phyloP scores from a whole-genome alignment of 2,797 vertebrate genomes.

The Cossypha polioptera region DNA sequence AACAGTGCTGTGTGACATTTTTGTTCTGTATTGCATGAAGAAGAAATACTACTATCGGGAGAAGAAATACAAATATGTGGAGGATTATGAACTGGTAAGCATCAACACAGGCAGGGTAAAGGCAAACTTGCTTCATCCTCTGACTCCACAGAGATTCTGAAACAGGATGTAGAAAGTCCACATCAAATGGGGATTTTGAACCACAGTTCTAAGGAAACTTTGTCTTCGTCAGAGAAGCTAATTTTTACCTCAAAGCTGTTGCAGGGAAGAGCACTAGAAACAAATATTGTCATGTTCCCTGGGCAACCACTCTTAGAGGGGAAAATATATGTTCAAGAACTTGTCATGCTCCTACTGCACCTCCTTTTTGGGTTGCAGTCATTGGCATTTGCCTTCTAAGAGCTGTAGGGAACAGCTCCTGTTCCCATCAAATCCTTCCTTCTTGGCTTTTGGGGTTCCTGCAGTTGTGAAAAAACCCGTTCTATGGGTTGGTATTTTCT shows the following conservation, averaged over 20 bases:
- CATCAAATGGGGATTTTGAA: neutral
- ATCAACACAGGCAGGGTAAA: neutral
- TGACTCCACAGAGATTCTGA: neutral
- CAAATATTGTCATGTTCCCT: conserved; percentile 28
- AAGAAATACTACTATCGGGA: conserved; percentile 81
- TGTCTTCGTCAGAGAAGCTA: neutral
- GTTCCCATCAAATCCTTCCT: neutral
- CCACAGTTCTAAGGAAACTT: neutral
- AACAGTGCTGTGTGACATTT: conserved; percentile 80
- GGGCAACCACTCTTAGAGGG: conserved; percentile 11
- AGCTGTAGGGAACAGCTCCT: neutral
- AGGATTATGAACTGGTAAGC: conserved; percentile 81
- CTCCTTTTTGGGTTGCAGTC: neutral
- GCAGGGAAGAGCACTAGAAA: neutral
- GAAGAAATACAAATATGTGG: conserved; percentile 83
- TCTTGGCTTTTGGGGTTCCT: neutral
- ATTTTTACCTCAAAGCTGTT: conserved; percentile 42
- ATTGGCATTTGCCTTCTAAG: neutral
- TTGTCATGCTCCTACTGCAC: neutral
- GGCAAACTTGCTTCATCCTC: neutral
- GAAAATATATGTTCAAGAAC: neutral
- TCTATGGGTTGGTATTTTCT: neutral
- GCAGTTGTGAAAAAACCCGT: neutral
- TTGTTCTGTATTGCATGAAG: conserved; percentile 82
- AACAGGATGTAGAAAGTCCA: neutral